A percentile compares a stretch with the other conserved stretches of the same genome.
These are phyloP conservation scores for Paraescarpia echinospica DNA, from an alignment of 1,140 invertebrate genomes.

Conservation along the genomic window DNA sequence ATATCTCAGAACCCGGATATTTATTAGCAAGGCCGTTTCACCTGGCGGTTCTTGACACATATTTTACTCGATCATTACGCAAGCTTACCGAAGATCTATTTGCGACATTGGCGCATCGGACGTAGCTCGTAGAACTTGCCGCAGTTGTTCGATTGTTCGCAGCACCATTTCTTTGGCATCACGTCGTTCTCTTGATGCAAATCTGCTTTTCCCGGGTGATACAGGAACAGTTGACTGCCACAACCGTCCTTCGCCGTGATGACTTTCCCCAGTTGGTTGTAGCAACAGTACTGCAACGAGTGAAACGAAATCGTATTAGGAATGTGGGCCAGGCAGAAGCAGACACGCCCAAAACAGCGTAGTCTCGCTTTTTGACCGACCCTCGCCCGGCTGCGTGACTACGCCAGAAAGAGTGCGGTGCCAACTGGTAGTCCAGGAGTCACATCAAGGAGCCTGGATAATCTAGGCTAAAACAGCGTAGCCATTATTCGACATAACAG, in stretches of 20 bases:
- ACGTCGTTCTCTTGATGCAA: neutral
- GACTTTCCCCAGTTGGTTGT: neutral
- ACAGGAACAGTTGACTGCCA: neutral
- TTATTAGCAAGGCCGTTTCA: too few species aligned
- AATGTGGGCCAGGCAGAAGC: too few species aligned
- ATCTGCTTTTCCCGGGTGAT: neutral
- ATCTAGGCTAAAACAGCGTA: too few species aligned
- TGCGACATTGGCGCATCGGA: conserved; percentile 11
- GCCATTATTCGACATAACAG: too few species aligned
- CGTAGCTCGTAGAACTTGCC: conserved; percentile 22
- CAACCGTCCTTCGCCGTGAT: neutral
- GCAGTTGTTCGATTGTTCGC: conserved; percentile 25
- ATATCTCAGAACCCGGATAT: too few species aligned
- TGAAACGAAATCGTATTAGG: neutral
- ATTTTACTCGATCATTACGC: neutral
- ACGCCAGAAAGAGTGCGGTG: too few species aligned
- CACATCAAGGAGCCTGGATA: too few species aligned
- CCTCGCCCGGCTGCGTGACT: too few species aligned
- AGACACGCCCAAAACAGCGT: too few species aligned
- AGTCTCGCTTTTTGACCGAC: too few species aligned
- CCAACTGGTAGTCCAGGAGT: too few species aligned
- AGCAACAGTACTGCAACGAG: neutral
- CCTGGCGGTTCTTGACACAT: too few species aligned
- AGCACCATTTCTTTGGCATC: conserved; percentile 24
- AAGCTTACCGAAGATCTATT: neutral